phyloP scores from a whole-genome alignment of 2,888 invertebrate species.

The Hyposoter dolosus region DNA sequence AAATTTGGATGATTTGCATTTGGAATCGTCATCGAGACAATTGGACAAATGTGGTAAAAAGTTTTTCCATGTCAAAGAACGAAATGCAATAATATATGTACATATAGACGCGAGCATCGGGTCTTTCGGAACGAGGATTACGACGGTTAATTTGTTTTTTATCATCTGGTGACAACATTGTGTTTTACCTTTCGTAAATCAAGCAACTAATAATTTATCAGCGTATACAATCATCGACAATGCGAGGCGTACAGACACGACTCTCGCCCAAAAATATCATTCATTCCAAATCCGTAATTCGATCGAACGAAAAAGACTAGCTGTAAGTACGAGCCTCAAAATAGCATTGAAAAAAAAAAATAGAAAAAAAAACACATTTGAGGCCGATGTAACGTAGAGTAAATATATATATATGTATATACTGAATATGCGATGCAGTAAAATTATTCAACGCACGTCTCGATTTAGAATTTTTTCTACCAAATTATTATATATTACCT shows the following conservation, averaged over 20 bases:
- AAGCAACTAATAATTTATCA: conserved; percentile 49
- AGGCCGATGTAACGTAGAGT: conserved; percentile 63
- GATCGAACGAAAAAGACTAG: conserved; percentile 75
- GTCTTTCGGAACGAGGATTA: conserved; percentile 33
- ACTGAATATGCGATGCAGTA: conserved; percentile 54
- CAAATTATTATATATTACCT: conserved; percentile 59
- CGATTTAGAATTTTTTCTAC: conserved; percentile 60
- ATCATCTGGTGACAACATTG: conserved; percentile 54
- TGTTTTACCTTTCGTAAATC: conserved; percentile 57
- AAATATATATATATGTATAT: conserved; percentile 39
- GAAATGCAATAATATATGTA: background rate
- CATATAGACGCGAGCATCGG: conserved; percentile 22
- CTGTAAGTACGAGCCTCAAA: conserved; percentile 74
- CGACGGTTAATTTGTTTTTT: conserved; percentile 40
- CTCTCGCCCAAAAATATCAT: conserved; percentile 35
- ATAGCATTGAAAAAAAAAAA: conserved; percentile 59
- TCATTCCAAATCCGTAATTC: conserved; percentile 59
- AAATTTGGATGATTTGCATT: background rate
- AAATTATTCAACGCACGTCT: conserved; percentile 58
- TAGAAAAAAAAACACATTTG: conserved; percentile 49
- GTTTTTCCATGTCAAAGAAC: background rate
- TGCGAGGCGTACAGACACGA: conserved; percentile 12
- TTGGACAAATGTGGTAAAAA: background rate
- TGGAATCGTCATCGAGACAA: background rate
- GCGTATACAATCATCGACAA: conserved; percentile 40